Conservation (phyloP, 2,888 invertebrate species). For the Aleiodes alternator region DNA sequence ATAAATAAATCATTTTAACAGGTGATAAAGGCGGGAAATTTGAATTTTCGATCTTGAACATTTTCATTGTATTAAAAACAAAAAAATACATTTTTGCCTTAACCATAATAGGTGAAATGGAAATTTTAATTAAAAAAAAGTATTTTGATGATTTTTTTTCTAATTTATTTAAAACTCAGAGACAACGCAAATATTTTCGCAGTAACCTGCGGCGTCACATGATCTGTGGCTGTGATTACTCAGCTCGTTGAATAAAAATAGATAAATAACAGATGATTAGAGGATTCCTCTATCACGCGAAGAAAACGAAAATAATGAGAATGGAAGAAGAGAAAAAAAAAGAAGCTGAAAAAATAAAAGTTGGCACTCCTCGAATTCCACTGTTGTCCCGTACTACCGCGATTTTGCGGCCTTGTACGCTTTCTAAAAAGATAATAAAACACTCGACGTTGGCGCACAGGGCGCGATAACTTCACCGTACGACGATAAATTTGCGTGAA, state of each 20-base stretch:
- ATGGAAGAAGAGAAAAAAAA: slow-evolving; percentile 1
- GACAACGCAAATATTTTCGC: no score
- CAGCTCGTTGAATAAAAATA: no score
- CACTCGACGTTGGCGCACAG: slow-evolving; percentile 38
- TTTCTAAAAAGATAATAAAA: slow-evolving; percentile 62
- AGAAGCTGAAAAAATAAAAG: background rate
- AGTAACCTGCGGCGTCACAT: no score
- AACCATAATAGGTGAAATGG: no score
- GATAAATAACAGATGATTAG: slow-evolving; percentile 9
- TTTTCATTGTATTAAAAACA: no score
- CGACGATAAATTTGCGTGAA: slow-evolving; percentile 37
- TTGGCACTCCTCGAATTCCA: slow-evolving; percentile 58
- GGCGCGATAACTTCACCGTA: slow-evolving; percentile 44
- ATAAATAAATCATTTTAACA: slow-evolving; percentile 26
- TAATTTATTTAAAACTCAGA: no score
- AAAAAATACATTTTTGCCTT: no score
- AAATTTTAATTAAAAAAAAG: no score
- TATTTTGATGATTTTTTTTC: no score
- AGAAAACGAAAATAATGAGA: slow-evolving; percentile 13
- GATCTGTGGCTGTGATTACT: no score
- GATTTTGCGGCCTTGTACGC: slow-evolving; percentile 55
- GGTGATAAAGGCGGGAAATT: background rate
- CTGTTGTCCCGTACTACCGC: slow-evolving; percentile 35
- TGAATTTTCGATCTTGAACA: background rate
- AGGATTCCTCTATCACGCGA: slow-evolving; percentile 39